These are phyloP conservation scores for Agriopis aurantiaria DNA, from an alignment of 2,888 invertebrate species.

Conservation along the genomic window DNA sequence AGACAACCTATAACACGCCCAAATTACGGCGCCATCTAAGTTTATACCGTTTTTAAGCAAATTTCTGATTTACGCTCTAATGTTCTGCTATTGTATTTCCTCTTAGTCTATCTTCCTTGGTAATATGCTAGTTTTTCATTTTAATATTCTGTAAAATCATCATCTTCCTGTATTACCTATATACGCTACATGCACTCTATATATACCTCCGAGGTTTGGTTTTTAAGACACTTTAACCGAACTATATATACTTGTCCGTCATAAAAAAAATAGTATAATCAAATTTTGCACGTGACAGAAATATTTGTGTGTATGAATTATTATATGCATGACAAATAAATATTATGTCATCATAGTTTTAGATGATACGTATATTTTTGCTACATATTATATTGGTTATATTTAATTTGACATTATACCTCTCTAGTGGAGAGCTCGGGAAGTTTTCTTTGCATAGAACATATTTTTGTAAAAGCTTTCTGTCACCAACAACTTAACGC, in stretches of 20 bases:
- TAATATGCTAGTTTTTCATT: conserved; percentile 20
- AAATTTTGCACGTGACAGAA: conserved; percentile 78
- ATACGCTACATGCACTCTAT: conserved; percentile 34
- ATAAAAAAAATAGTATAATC: conserved; percentile 22
- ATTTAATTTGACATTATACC: conserved; percentile 65
- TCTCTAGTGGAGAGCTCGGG: conserved; percentile 86
- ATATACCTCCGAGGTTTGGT: conserved; percentile 35
- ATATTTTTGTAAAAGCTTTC: conserved; percentile 70
- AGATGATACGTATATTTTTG: conserved; percentile 50
- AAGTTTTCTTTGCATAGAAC: conserved; percentile 70
- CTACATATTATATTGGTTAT: conserved; percentile 53
- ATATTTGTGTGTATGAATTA: conserved; percentile 61
- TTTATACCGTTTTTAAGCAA: no score
- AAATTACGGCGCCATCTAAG: no score
- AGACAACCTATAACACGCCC: no score
- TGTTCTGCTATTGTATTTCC: no score
- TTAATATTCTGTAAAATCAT: conserved; percentile 14
- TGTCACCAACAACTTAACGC: conserved; percentile 73
- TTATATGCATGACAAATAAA: conserved; percentile 70
- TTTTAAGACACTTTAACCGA: conserved; percentile 8
- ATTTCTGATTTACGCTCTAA: no score
- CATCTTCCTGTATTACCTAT: conserved; percentile 23
- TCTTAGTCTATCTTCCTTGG: no score
- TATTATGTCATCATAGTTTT: conserved; percentile 60
- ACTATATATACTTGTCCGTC: conserved; percentile 20